Evolutionary conservation across 2,113 vertebrate genomes (phyloP), one percentile per base, ranked within the genome.

Genomic region (Ceyx melanurus): DNA sequence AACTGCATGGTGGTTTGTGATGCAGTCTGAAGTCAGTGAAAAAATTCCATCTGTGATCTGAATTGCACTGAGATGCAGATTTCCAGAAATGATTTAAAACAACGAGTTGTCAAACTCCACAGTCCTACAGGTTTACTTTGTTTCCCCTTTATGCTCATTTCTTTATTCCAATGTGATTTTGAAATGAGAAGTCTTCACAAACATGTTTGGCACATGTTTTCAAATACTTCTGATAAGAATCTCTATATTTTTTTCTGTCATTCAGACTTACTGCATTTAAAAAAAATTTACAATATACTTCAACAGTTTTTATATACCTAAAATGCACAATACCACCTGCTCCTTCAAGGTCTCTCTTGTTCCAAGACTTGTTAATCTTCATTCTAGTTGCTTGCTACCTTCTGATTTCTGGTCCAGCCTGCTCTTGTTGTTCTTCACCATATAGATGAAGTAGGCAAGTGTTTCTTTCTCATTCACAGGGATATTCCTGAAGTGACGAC

Each of bases 401-500:
- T 99, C 99, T 0, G 98, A 97, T 79, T 99, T 99, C 98, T 99
- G 99, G 97, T 99, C 99, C 96, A 99, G 97, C 67, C 99, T 98
- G 79, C 99, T 99, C 96, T 99, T 99, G 97, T 99, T 99, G 97
- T 98, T 99, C 97, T 99, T 99, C 95, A 99, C 99, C 99, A 99
- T 99, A 96, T 99, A 99, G 94, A 99, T 99, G 91, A 99, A 99
- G 97, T 99, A 99, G 8, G 99, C 99, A 57, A 99, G 98, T 0
- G 99, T 99, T 96, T 99, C 99, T 95, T 99, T 99, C 96, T 99
- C 99, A 83, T 99, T 99, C 94, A 99, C 99, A 3, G 98, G 98
- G 84, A 99, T 99, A 94, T 99, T 99, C 97, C 99, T 98, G 98
- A 99, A 99, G 97, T 99, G 99, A 85, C 99, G 99, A 95, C 99